Evolutionary conservation across 2,888 invertebrate species (phyloP), one percentile per base, ranked within the genome.

Genomic region (Drosophila percnosoma): DNA sequence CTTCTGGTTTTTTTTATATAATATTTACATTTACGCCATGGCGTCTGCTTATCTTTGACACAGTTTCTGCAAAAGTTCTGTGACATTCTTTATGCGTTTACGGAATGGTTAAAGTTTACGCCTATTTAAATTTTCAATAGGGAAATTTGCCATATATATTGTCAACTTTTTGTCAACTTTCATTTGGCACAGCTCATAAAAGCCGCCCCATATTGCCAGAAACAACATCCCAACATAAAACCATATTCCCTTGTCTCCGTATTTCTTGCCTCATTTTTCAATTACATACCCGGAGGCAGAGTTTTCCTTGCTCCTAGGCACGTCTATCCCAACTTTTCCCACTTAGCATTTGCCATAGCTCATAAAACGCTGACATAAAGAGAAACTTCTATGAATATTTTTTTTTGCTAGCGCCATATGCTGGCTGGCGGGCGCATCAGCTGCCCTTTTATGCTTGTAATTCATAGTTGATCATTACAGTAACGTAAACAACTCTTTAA

Each of bases 31-130:
- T 36, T 27, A 7, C 69, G 29, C 75, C 34, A 18, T 52, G 80
- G 78, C 75, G 48, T 66, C 64, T 76, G 79, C 73, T 82, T 87
- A 84, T 84, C 68, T 68, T 70, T 84, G 89, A 84, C 84, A 84
- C 68, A 89, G 66, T 84, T 84, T 81, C 36, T 31, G 49, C 29
- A 34, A 55, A 66, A 75, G 11, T 67, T 58, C 51, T 53, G 10
- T 57, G 24, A 55, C 59, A 53, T 29, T 34, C 40, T 64, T 33
- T 73, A 51, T 55, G 51, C 66, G 45, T 42, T 59, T 59, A 7
- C 31, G 11, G 42, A 69, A 45, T 72, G 27, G 45, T 45, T 29
- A 36, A 71, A 64, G 72, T 64, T 76, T 29, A 34, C 61, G 62
- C 64, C 64, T 38, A 60, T 48, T 40, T 13, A 48, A 38, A 62